Evolutionary conservation across 2,113 vertebrate species (phyloP).

Genomic region (Tonatia bakeri): DNA sequence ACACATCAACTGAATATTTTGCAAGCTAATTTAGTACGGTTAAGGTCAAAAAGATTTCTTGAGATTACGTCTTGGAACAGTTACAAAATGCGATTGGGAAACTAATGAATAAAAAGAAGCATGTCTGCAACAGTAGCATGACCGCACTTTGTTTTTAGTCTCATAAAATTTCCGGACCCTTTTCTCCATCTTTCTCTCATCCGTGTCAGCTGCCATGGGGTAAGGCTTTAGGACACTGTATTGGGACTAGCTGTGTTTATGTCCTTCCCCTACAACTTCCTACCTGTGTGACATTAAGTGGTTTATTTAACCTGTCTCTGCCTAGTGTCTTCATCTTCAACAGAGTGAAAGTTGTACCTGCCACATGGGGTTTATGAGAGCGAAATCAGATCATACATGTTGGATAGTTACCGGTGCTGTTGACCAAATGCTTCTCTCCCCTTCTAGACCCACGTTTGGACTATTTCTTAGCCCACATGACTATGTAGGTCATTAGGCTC

Average conservation of each 20-base stretch:
- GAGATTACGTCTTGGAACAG: not conserved
- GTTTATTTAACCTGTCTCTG: not conserved
- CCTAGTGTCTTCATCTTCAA: not conserved
- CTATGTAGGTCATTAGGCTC: not conserved
- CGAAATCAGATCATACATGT: not conserved
- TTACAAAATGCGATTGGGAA: not conserved
- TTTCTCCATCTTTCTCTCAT: not conserved
- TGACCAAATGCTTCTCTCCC: not conserved
- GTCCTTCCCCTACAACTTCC: not conserved
- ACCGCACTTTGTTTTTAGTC: not conserved
- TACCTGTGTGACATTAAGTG: not conserved
- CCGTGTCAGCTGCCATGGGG: fast-evolving
- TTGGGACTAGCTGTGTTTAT: not conserved
- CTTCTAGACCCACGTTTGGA: not conserved
- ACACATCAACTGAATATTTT: not conserved
- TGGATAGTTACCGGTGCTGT: not conserved
- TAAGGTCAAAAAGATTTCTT: not conserved
- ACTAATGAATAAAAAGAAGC: not conserved
- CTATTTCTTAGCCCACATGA: not conserved
- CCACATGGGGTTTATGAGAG: not conserved
- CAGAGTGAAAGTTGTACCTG: not conserved
- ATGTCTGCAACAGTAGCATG: not conserved
- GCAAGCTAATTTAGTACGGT: not conserved
- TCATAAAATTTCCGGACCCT: not conserved
- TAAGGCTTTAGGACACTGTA: not conserved